A percentile compares a stretch with the other conserved stretches of the same genome.
These are phyloP conservation scores for Phylloscopus collybita DNA, from an alignment of 2,797 vertebrate genomes.

Conservation along the genomic window DNA sequence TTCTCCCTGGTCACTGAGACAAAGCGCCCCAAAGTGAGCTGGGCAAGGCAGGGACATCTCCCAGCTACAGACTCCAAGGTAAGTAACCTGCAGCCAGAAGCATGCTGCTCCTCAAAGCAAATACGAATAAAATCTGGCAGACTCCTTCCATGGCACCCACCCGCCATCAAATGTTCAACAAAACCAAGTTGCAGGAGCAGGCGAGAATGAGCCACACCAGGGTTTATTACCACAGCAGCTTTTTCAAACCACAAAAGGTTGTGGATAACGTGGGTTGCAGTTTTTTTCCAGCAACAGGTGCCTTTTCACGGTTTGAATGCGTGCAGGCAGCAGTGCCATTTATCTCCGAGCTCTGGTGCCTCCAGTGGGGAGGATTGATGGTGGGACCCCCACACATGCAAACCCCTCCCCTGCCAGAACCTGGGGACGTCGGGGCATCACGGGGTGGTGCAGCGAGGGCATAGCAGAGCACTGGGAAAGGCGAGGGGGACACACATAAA, in stretches of 20 bases:
- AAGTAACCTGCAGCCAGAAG: not conserved
- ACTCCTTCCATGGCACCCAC: not conserved
- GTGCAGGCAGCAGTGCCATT: accelerated
- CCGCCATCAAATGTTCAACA: not conserved
- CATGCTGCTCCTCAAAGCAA: not conserved
- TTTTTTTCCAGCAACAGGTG: slow-evolving; percentile 5
- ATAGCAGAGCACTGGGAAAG: slow-evolving; percentile 13
- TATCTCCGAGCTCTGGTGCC: not conserved
- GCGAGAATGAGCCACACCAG: not conserved
- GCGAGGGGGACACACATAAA: not conserved
- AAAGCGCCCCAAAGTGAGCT: not conserved
- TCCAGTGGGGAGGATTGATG: not conserved
- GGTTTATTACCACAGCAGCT: not conserved
- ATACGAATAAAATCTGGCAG: not conserved
- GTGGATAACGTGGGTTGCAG: not conserved
- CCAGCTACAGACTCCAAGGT: not conserved
- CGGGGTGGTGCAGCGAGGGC: not conserved
- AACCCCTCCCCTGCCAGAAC: not conserved
- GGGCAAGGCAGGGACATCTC: not conserved
- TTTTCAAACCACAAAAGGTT: not conserved
- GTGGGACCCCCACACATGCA: not conserved
- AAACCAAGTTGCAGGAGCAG: not conserved
- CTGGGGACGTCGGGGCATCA: accelerated
- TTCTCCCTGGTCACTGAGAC: not conserved
- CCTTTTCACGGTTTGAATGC: accelerated